These are phyloP conservation scores for Cheumatopsyche charites DNA, from an alignment of 1,140 invertebrate species.

Conservation along the genomic window DNA sequence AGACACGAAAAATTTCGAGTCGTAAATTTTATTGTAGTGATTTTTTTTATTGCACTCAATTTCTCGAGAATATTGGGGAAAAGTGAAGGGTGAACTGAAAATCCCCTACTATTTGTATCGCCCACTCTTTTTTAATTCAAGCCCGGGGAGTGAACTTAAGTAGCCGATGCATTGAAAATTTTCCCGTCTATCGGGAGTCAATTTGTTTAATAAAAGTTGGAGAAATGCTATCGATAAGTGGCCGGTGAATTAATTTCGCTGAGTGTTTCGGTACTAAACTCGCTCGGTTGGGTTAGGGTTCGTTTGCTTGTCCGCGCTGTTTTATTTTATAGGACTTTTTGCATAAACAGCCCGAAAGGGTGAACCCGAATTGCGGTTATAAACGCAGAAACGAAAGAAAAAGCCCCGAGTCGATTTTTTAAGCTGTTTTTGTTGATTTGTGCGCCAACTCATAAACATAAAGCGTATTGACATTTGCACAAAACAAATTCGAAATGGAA, in stretches of 20 bases:
- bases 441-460: no score
- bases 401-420: background rate
- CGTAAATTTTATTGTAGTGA: constrained; percentile 13
- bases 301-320: constrained; percentile 38
- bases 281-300: constrained; percentile 1
- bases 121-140: background rate
- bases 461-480: no score
- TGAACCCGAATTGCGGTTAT: constrained; percentile 36
- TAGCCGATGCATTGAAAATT: constrained; percentile 44
- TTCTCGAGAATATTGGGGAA: constrained; percentile 2
- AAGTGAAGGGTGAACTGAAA: background rate
- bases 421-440: no score
- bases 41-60: constrained; percentile 7
- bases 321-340: constrained; percentile 42
- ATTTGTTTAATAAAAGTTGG: constrained; percentile 44
- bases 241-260: constrained; percentile 40
- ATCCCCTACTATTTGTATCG: constrained; percentile 38
- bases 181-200: constrained; percentile 43
- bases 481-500: no score
- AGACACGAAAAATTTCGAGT: background rate
- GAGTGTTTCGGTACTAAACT: constrained; percentile 41
- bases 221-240: constrained; percentile 27
- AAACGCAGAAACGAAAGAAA: constrained; percentile 39
- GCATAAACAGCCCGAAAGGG: constrained; percentile 36
- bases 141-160: constrained; percentile 34